Base-by-base conservation (phyloP, 2,888 invertebrate genomes). In the Watsonalla cultraria region DNA sequence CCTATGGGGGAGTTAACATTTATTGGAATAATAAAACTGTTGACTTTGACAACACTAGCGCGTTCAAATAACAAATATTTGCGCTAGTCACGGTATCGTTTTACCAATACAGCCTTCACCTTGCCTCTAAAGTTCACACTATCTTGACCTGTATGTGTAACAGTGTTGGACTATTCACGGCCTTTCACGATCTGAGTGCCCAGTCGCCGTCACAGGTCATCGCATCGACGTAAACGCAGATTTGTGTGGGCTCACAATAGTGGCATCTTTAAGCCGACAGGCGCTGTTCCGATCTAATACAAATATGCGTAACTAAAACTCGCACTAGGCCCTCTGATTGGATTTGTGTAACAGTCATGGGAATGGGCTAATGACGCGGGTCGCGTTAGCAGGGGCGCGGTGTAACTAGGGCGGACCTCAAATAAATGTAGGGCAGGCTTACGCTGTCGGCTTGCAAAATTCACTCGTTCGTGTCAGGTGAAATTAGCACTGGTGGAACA, bases 1-100 rank as follows among this genome's bases (percentile, higher is more conserved):
- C 58, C 58, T 63, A 64, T 59, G 66, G 77, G 82, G 81, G 77
- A 65, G 63, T 67, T 70, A 60, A 55, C 78, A 78, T 82, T 82
- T 82, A 76, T 75, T 71, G 68, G 68, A 71, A 78, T 74, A 82
- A 81, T 82, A 82, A 78, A 78, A 78, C 65, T 79, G 78, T 81
- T 77, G 67, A 65, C 76, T 74, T 51, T 66, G 72, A 78, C 76
- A 76, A 78, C 74, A 73, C 59, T 59, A 45, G 55, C 56, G 57
- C 58, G 57, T 57, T 64, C 57, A 55, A 51, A 42, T 60, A 61
- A 64, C 61, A 65, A 72, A 65, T 66, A 66, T 74, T 64, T 68
- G 62, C 60, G 57, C 54, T 56, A 52, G 35, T 45, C 42, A 47
- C 51, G 52, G 14, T 53, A 60, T 56, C 59, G 52, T 57, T 60